Evolutionary conservation across 2,113 vertebrate genomes (phyloP).

Genomic region (Diphyllodes magnificus): DNA sequence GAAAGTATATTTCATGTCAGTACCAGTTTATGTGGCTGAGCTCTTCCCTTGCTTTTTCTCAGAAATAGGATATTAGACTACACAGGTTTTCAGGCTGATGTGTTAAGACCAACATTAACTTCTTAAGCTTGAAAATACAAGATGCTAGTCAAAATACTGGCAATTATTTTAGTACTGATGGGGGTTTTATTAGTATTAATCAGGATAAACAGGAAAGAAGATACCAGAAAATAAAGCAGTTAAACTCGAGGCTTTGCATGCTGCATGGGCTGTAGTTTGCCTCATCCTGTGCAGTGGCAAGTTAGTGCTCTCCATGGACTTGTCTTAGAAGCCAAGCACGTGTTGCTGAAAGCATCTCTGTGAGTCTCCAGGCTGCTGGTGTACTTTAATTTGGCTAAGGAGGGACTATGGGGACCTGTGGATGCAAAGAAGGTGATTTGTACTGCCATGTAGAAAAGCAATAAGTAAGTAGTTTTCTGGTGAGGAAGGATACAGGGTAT

Average conservation of each 20-base stretch:
- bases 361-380: neutral
- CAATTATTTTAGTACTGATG: neutral
- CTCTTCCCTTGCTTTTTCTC: neutral
- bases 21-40: neutral
- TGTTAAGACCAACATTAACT: neutral
- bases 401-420: neutral
- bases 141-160: neutral
- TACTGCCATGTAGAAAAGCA: neutral
- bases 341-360: neutral
- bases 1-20: neutral
- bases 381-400: accelerated
- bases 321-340: accelerated
- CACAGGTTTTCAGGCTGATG: neutral
- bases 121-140: neutral
- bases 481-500: neutral
- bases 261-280: neutral
- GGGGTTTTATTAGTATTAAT: neutral
- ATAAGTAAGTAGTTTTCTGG: neutral
- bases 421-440: neutral
- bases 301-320: neutral
- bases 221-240: neutral
- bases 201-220: neutral
- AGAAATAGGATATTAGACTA: neutral
- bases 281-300: neutral
- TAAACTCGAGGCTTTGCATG: neutral